Percentiles rank a stretch among this genome's conserved stretches.
phyloP scores from a whole-genome alignment of 2,113 vertebrate species.

The Prionailurus bengalensis region DNA sequence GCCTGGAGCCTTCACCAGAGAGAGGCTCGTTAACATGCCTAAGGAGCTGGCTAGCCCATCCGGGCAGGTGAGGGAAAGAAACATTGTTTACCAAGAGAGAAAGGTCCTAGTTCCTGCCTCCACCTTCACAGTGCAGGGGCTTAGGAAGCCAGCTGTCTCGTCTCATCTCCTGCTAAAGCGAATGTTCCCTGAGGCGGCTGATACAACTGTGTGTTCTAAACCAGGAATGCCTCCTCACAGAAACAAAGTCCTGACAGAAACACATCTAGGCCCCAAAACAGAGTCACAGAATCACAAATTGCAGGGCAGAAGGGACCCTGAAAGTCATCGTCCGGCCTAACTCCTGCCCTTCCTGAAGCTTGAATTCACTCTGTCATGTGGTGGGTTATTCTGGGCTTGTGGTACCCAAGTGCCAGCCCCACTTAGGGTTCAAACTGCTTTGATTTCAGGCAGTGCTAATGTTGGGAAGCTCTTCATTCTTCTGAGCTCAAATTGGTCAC shows the following conservation, averaged over 20 bases:
- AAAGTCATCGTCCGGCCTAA: neutral
- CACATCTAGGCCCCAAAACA: neutral
- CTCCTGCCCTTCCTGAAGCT: neutral
- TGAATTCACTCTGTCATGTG: neutral
- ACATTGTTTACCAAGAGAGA: neutral
- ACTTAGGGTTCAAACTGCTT: neutral
- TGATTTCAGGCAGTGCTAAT: neutral
- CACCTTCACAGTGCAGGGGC: neutral
- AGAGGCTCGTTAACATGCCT: neutral
- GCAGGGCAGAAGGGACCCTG: neutral
- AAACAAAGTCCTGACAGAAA: neutral
- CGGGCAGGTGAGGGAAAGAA: neutral
- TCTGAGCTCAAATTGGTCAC: neutral
- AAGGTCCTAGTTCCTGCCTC: neutral
- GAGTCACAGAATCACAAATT: neutral
- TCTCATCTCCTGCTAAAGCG: neutral
- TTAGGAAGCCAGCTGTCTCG: neutral
- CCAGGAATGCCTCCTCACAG: neutral
- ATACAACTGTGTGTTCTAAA: neutral
- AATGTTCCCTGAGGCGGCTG: neutral
- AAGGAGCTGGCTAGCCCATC: neutral
- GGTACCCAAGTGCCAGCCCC: neutral
- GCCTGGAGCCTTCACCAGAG: neutral
- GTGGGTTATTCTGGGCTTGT: neutral
- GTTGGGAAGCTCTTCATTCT: neutral